Conservation (phyloP, 1,140 invertebrate species). For the Heliothis virescens region DNA sequence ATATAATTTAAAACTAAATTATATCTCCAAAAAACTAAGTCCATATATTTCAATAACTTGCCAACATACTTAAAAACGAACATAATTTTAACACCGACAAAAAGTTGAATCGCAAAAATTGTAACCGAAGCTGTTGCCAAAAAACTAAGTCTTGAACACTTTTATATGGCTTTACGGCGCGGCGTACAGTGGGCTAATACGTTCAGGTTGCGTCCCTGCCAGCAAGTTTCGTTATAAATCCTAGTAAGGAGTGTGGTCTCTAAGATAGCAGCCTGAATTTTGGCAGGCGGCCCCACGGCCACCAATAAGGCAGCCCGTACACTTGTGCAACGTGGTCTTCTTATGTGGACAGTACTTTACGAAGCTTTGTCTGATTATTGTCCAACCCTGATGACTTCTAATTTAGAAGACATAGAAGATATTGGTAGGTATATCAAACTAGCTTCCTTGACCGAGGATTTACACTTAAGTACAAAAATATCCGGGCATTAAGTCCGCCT, state of each 20-base stretch:
- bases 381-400: too few relatives aligned
- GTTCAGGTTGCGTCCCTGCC: constrained; percentile 43
- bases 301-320: constrained; percentile 15
- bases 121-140: constrained; percentile 33
- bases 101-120: constrained; percentile 32
- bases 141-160: constrained; percentile 47
- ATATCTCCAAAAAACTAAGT: too few relatives aligned
- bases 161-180: constrained; percentile 44
- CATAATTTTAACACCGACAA: constrained; percentile 15
- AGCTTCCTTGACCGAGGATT: too few relatives aligned
- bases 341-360: too few relatives aligned
- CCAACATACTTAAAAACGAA: constrained; percentile 30
- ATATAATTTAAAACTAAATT: too few relatives aligned
- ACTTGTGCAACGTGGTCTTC: not conserved
- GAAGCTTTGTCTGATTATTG: too few relatives aligned
- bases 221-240: constrained; percentile 50
- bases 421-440: too few relatives aligned
- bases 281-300: constrained; percentile 20
- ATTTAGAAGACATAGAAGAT: too few relatives aligned
- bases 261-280: constrained; percentile 40
- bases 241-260: constrained; percentile 31
- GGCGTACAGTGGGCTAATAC: constrained; percentile 45
- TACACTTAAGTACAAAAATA: too few relatives aligned
- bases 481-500: too few relatives aligned
- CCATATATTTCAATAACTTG: constrained; percentile 13